Conservation (phyloP, 2,113 vertebrate genomes). For the Phyllostomus discolor region DNA sequence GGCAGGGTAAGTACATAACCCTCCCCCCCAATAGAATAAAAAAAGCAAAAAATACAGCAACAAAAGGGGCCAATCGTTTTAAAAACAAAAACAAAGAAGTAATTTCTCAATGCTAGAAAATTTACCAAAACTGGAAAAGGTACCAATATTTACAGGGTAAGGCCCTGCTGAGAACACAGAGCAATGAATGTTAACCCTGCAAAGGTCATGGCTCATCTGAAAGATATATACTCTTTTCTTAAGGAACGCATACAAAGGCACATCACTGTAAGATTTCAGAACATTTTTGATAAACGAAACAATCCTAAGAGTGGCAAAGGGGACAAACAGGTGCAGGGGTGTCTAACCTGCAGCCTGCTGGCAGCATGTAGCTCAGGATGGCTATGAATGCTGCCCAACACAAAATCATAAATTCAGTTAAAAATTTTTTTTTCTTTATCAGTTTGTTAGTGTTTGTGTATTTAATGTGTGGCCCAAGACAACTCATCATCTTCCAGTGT, state of each 20-base stretch:
- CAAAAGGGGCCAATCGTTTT: neutral
- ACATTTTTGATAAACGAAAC: neutral
- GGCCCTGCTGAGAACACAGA: neutral
- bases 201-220: too few relatives aligned
- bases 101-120: neutral
- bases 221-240: too few relatives aligned
- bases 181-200: neutral
- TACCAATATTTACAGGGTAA: neutral
- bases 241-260: neutral
- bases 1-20: neutral
- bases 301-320: neutral
- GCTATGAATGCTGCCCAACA: too few relatives aligned
- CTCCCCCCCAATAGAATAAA: neutral
- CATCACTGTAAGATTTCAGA: neutral
- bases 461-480: too few relatives aligned
- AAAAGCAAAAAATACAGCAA: neutral
- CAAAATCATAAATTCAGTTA: too few relatives aligned
- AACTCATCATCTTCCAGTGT: too few relatives aligned
- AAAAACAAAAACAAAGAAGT: neutral
- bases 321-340: too few relatives aligned
- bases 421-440: too few relatives aligned
- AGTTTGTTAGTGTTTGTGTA: too few relatives aligned
- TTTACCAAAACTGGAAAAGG: neutral
- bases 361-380: too few relatives aligned
- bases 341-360: too few relatives aligned